Conservation (phyloP, 1,140 invertebrate genomes). For the Drosophila virilis region DNA sequence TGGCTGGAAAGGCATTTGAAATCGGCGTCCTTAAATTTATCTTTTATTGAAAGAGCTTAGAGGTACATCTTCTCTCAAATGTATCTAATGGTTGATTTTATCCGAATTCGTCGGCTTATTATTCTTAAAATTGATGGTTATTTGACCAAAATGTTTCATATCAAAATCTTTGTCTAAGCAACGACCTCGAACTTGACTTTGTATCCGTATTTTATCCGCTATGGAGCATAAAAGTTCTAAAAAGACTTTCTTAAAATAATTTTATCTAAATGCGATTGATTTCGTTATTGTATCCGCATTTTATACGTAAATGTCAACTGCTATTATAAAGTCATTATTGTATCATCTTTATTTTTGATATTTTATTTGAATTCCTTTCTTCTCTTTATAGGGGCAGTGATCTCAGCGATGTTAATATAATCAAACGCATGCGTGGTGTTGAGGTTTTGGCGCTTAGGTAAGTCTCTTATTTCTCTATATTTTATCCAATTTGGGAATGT, state of each 20-base stretch:
- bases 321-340: constrained; percentile 10
- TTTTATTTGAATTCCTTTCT: constrained; percentile 39
- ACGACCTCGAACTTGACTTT: no score
- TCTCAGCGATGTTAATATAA: constrained; percentile 90
- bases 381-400: constrained; percentile 90
- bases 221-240: no score
- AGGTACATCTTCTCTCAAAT: no score
- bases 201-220: no score
- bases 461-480: constrained; percentile 38
- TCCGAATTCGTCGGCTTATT: no score
- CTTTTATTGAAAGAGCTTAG: no score
- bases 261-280: neutral
- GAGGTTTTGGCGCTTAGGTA: constrained; percentile 93
- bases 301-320: neutral
- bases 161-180: no score
- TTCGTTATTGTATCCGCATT: neutral
- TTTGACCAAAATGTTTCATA: no score
- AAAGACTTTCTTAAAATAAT: neutral
- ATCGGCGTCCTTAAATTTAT: constrained; percentile 2
- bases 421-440: constrained; percentile 91
- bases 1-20: constrained; percentile 23
- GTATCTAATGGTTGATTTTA: no score
- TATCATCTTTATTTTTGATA: constrained; percentile 26
- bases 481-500: constrained; percentile 1
- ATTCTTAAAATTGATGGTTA: no score